These are phyloP conservation scores for Charaxes varanes DNA, from an alignment of 1,140 invertebrate genomes.

Conservation along the genomic window DNA sequence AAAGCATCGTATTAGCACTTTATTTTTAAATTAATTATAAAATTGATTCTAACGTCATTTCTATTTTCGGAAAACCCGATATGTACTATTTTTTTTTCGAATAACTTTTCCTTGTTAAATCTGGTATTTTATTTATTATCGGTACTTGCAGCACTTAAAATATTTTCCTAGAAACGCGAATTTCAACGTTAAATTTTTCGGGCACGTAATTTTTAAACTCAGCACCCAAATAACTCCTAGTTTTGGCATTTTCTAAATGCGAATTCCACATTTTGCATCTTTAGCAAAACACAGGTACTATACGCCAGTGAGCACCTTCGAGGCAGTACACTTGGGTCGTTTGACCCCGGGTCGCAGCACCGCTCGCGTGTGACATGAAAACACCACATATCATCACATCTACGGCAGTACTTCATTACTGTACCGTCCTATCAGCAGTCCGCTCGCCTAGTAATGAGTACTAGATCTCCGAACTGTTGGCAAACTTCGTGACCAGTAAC, in stretches of 20 bases:
- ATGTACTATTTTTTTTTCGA: too few species aligned
- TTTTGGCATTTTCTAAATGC: conserved; percentile 1
- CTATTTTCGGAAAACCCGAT: too few species aligned
- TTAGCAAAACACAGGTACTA: neutral
- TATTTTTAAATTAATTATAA: too few species aligned
- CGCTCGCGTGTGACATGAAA: conserved; percentile 1
- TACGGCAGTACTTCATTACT: conserved; percentile 2
- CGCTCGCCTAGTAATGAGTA: neutral
- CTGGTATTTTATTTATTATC: too few species aligned
- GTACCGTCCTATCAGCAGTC: neutral
- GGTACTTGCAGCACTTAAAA: too few species aligned
- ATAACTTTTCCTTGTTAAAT: too few species aligned
- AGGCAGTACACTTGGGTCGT: neutral
- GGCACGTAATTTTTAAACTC: too few species aligned
- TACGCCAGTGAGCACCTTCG: neutral
- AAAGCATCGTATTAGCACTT: too few species aligned
- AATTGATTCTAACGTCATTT: too few species aligned
- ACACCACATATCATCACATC: neutral
- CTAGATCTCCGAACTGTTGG: neutral
- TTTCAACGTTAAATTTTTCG: too few species aligned
- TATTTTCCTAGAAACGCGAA: too few species aligned
- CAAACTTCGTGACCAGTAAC: neutral
- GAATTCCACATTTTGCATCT: neutral
- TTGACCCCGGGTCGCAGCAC: neutral
- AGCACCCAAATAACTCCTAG: too few species aligned